These are phyloP conservation scores for Galemys pyrenaicus DNA, from an alignment of 2,113 vertebrate species.

Conservation along the genomic window DNA sequence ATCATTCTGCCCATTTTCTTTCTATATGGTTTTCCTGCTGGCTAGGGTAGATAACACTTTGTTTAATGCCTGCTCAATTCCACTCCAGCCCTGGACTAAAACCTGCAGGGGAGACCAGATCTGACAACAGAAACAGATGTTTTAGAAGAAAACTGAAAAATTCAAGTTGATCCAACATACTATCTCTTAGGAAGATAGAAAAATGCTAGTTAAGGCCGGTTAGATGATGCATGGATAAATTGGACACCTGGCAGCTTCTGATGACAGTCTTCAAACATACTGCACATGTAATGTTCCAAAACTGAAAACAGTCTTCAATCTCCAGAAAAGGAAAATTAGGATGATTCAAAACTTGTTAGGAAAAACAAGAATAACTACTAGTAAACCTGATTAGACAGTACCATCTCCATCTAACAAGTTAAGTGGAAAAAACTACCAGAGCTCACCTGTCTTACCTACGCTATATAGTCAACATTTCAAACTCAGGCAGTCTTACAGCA, in stretches of 20 bases:
- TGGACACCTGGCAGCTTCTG: slow-evolving; percentile 55
- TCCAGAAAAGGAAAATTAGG: slow-evolving; percentile 77
- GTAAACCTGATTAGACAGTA: slow-evolving; percentile 61
- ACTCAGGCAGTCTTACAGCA: neutral
- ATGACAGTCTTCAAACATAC: neutral
- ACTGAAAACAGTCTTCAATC: slow-evolving; percentile 59
- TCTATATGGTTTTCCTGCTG: neutral
- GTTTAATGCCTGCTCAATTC: neutral
- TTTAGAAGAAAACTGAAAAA: slow-evolving; percentile 31
- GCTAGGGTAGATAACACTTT: neutral
- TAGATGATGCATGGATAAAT: neutral
- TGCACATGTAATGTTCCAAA: slow-evolving; percentile 49
- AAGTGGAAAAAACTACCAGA: slow-evolving; percentile 63
- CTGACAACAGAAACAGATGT: fast-evolving
- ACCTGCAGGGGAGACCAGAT: neutral
- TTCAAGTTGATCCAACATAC: neutral
- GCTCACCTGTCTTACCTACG: slow-evolving; percentile 28
- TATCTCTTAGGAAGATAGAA: neutral
- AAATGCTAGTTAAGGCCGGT: neutral
- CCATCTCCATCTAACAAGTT: slow-evolving; percentile 28
- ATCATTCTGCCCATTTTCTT: neutral
- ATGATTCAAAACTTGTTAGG: slow-evolving; percentile 68
- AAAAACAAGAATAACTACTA: slow-evolving; percentile 70
- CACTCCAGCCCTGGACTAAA: neutral
- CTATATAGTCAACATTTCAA: neutral